Conservation (phyloP, 2,113 vertebrate genomes). For the Tichodroma muraria region DNA sequence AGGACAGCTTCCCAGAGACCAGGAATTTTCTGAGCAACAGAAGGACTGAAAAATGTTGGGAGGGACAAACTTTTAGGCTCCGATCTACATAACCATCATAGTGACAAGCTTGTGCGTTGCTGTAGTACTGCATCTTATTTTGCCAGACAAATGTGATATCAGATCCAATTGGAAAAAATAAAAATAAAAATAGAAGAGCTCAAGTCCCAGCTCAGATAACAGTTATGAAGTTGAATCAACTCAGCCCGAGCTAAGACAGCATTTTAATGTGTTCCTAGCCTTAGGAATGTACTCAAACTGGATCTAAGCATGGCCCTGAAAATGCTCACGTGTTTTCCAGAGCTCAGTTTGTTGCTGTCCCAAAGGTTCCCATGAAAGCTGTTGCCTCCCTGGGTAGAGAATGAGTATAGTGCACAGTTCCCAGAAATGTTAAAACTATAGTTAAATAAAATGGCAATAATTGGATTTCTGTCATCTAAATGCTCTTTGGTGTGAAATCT, state of each 20-base stretch:
- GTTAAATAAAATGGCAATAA: neutral
- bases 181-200: neutral
- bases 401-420: neutral
- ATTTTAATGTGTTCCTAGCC: neutral
- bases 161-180: neutral
- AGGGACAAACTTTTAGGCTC: neutral
- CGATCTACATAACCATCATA: neutral
- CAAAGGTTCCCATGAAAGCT: neutral
- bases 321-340: neutral
- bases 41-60: neutral
- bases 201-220: neutral
- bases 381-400: neutral
- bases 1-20: neutral
- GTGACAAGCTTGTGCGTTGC: neutral
- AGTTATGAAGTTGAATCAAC: neutral
- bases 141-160: neutral
- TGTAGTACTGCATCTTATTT: neutral
- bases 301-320: neutral
- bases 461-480: neutral
- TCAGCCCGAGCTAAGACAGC: neutral
- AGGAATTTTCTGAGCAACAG: neutral
- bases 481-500: neutral
- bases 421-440: neutral
- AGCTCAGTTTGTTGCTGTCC: neutral
- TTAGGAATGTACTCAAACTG: neutral